Evolutionary conservation across 1,140 invertebrate species (phyloP), one percentile per base, ranked within the genome.

Genomic region (Daktulosphaira vitifoliae): DNA sequence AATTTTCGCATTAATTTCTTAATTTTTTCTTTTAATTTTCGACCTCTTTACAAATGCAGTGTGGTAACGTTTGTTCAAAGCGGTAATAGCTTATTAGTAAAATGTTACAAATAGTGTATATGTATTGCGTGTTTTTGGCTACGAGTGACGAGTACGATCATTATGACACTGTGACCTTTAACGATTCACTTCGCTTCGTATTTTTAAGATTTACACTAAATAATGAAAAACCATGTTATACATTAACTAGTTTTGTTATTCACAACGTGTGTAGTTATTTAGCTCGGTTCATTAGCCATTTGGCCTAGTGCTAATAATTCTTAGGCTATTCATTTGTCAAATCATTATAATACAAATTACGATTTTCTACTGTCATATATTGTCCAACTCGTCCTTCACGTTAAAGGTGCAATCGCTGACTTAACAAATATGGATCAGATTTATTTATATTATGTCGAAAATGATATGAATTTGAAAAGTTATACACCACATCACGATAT

Each of bases 201-300:
- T 46, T 59, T 59, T 59, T 23, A 46, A 38, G 3, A 11, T 56
- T 56, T 20, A 42, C 39, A 13, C 20, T 13, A 39, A 54, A 50
- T 49, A 29, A 52, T n/a, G 38, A 56, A 42, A 25, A 56, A 18
- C 16, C 38, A 42, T 18, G 22, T 56, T 56, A 11, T 44, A 38
- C 53, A 2, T 56, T 56, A 25, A 56, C 39, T 56, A 25, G 29
- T 33, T 56, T 56, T 44, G 42, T 22, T 56, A 42, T 56, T 56
- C 53, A 44, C 38, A 44, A 56, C 53, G 16, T 42, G 53, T 56
- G 38, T 33, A 54, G 22, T 56, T 33, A 33, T 33, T 44, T 26
- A 38, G 53, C 39, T 56, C 39, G 53, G 53, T 56, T 56, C 53
- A 56, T 56, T 56, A 56, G 53, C 42, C 15, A 44, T 56, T 56